These are phyloP conservation scores for Enteromius unitaeniatus DNA, from an alignment of 2,797 vertebrate genomes.

Conservation along the genomic window DNA sequence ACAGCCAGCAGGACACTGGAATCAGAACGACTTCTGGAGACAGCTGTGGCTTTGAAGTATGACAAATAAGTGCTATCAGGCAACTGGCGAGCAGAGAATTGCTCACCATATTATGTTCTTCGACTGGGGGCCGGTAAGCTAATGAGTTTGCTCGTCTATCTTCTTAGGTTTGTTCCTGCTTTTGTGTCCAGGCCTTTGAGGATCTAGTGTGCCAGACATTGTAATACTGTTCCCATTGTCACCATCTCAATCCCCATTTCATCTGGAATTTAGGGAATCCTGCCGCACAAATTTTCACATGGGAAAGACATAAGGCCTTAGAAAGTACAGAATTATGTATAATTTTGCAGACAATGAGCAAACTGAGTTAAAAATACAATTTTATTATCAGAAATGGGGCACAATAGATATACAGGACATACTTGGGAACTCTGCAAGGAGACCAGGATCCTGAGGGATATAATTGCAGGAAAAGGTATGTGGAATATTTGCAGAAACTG, in stretches of 20 bases:
- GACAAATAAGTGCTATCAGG: constrained; percentile 72
- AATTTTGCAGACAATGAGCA: constrained; percentile 67
- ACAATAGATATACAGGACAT: background rate
- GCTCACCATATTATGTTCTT: constrained; percentile 65
- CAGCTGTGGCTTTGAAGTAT: constrained; percentile 72
- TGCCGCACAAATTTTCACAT: constrained; percentile 68
- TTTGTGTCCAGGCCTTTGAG: constrained; percentile 82
- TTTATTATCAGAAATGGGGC: background rate
- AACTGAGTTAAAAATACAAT: constrained; percentile 58
- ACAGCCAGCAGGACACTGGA: constrained; percentile 63
- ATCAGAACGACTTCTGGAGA: constrained; percentile 59
- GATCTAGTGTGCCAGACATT: constrained; percentile 74
- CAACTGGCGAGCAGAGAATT: constrained; percentile 70
- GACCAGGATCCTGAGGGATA: background rate
- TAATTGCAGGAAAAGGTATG: too few species aligned
- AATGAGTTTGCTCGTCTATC: constrained; percentile 83
- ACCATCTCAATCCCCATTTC: constrained; percentile 65
- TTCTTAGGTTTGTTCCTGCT: constrained; percentile 75
- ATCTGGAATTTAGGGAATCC: constrained; percentile 72
- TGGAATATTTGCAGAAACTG: background rate
- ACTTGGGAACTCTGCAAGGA: background rate
- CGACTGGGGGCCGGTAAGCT: constrained; percentile 79
- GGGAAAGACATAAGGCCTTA: constrained; percentile 65
- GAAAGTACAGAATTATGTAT: constrained; percentile 72
- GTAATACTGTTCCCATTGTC: constrained; percentile 79